These are phyloP conservation scores for Stictocephala bisonia DNA, from an alignment of 2,888 invertebrate species.

Conservation along the genomic window DNA sequence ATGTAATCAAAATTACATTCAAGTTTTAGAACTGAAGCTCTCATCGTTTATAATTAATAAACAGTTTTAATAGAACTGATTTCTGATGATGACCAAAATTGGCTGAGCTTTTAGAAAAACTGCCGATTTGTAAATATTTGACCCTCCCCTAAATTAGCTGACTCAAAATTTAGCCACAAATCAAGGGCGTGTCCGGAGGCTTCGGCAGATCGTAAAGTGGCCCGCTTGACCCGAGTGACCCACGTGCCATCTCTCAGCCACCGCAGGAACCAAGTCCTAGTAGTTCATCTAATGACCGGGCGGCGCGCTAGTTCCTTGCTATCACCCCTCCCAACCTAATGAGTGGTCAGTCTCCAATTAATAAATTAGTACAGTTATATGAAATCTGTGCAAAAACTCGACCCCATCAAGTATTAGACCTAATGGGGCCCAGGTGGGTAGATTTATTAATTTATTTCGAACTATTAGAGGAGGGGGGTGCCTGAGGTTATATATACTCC, in stretches of 20 bases:
- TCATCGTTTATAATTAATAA: too few species aligned
- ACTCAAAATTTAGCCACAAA: not conserved
- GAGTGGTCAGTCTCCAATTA: not conserved
- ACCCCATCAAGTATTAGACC: not conserved
- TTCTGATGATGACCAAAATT: too few species aligned
- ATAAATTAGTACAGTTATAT: too few species aligned
- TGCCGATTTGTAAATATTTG: conserved; percentile 31
- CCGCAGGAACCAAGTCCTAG: not conserved
- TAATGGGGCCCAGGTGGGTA: conserved; percentile 30
- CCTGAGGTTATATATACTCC: too few species aligned
- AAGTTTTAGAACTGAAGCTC: too few species aligned
- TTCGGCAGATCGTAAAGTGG: conserved; percentile 36
- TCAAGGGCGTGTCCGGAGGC: not conserved
- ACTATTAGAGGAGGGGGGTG: too few species aligned
- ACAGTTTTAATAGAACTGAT: too few species aligned
- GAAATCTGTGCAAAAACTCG: not conserved
- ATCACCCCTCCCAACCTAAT: not conserved
- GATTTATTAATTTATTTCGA: too few species aligned
- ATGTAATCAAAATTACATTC: too few species aligned
- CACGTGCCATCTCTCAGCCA: not conserved
- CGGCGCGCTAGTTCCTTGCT: conserved; percentile 7
- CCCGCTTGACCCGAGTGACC: conserved; percentile 28
- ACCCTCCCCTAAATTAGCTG: conserved; percentile 2
- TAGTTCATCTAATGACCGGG: conserved; percentile 14
- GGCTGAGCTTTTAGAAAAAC: conserved; percentile 15